These are phyloP conservation scores for Pollimyrus isidori DNA, from an alignment of 2,113 vertebrate species.

Conservation along the genomic window DNA sequence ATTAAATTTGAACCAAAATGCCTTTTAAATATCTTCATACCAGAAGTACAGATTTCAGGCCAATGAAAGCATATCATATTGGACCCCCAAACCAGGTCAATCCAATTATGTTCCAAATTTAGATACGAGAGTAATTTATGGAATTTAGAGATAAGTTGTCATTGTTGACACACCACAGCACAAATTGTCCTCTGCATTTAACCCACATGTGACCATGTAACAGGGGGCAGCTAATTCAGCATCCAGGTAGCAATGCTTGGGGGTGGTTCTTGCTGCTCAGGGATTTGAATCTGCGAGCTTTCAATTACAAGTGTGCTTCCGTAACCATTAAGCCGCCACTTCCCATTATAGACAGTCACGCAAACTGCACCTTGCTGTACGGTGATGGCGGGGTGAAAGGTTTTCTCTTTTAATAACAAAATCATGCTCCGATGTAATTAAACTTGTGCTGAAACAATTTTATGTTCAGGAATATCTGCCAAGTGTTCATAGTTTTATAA, in stretches of 20 bases:
- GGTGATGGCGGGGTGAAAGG: neutral
- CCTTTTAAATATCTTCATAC: neutral
- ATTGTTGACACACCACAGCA: too few relatives aligned
- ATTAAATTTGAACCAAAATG: neutral
- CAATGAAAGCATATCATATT: neutral
- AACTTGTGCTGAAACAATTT: neutral
- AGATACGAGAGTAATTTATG: neutral
- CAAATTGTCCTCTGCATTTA: too few relatives aligned
- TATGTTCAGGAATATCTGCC: neutral
- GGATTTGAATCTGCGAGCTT: too few relatives aligned
- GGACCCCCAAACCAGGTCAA: neutral
- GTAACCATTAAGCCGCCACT: too few relatives aligned
- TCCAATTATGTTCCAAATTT: neutral
- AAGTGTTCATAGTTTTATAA: neutral
- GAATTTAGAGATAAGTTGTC: too few relatives aligned
- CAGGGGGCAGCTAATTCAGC: too few relatives aligned
- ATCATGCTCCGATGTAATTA: neutral
- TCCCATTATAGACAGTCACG: neutral
- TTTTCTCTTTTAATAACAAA: neutral
- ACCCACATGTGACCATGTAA: too few relatives aligned
- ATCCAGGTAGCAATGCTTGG: too few relatives aligned
- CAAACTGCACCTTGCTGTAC: neutral
- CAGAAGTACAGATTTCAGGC: neutral
- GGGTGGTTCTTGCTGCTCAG: too few relatives aligned
- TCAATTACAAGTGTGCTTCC: too few relatives aligned